Conservation (phyloP, 2,797 vertebrate genomes). For the Thaleichthys pacificus region DNA sequence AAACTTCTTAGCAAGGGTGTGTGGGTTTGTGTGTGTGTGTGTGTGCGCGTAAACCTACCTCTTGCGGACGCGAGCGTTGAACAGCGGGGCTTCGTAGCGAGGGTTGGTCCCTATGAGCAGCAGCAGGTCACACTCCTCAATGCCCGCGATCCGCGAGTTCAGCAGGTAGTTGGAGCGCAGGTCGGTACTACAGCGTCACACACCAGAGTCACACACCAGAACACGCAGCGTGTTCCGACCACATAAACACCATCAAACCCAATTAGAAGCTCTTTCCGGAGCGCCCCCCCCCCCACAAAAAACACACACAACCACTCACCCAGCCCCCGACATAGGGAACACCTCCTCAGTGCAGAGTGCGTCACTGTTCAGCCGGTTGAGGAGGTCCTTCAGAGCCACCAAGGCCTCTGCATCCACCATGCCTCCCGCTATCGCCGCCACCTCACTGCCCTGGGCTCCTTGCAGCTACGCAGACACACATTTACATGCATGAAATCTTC, state of each 20-base stretch:
- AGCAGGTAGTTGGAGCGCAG: slow-evolving; percentile 96
- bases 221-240: background rate
- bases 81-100: slow-evolving; percentile 93
- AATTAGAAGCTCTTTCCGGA: background rate
- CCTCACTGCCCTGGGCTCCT: slow-evolving; percentile 80
- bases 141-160: slow-evolving; percentile 89
- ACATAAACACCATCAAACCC: background rate
- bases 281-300: background rate
- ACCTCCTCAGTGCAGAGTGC: slow-evolving; percentile 92
- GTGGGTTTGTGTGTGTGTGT: slow-evolving; percentile 3
- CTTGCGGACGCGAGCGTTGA: slow-evolving; percentile 91
- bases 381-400: slow-evolving; percentile 89
- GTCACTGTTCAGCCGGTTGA: slow-evolving; percentile 90
- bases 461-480: slow-evolving; percentile 74
- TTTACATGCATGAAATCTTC: background rate
- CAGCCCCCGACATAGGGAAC: slow-evolving; percentile 83
- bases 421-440: slow-evolving; percentile 90
- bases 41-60: slow-evolving; percentile 55
- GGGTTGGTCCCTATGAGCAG: slow-evolving; percentile 95
- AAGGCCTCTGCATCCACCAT: slow-evolving; percentile 93
- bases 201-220: background rate
- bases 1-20: background rate
- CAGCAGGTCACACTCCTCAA: slow-evolving; percentile 91
- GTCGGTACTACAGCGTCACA: slow-evolving; percentile 78
- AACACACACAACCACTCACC: slow-evolving; percentile 59